These are phyloP conservation scores for Alosa sapidissima DNA, from an alignment of 2,797 vertebrate genomes.

Conservation along the genomic window DNA sequence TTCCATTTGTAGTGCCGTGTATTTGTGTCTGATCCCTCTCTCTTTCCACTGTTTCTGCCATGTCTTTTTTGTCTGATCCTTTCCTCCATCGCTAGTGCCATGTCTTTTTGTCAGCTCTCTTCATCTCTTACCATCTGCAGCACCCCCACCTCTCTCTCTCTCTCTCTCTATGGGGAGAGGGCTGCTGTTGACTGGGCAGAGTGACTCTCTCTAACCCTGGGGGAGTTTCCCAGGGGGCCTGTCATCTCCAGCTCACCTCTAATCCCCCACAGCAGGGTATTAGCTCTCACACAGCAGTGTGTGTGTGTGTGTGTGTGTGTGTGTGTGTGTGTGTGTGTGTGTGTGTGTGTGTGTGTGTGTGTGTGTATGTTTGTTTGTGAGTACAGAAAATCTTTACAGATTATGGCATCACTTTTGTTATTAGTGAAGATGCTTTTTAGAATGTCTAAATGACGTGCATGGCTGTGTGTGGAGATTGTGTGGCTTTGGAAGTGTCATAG, in stretches of 20 bases:
- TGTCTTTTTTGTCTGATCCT: background rate
- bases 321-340: background rate
- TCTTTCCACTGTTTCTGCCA: background rate
- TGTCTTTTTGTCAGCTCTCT: background rate
- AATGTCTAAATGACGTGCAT: background rate
- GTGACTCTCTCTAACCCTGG: conserved; percentile 51
- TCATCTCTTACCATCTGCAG: too few relatives aligned
- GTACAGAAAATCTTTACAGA: background rate
- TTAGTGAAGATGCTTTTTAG: background rate
- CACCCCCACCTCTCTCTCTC: background rate
- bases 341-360: conserved; percentile 17
- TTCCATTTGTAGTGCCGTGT: background rate
- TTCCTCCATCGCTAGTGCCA: background rate
- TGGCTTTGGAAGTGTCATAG: background rate
- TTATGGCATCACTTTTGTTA: background rate
- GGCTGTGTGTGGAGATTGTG: background rate
- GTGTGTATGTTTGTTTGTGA: conserved; percentile 22
- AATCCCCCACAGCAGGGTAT: conserved; percentile 61
- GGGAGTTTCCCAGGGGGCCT: conserved; percentile 60
- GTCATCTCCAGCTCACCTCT: conserved; percentile 57
- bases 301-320: conserved; percentile 39
- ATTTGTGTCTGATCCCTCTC: background rate
- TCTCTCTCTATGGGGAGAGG: background rate
- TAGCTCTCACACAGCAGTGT: conserved; percentile 55
- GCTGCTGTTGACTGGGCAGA: conserved; percentile 35